Conservation (phyloP, 2,797 vertebrate genomes). For the Xiphophorus birchmanni region DNA sequence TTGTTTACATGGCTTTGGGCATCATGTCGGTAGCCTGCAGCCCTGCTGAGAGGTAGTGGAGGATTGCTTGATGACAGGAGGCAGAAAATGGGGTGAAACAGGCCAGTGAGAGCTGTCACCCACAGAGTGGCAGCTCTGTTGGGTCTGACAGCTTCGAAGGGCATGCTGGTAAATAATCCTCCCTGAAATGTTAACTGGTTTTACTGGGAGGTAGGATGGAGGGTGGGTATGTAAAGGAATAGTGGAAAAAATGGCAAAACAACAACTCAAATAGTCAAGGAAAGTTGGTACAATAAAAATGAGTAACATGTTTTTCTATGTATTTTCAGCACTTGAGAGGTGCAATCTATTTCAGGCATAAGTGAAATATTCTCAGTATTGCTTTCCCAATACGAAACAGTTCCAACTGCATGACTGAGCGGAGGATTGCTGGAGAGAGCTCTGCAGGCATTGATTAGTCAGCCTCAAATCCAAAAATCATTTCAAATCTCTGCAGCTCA, state of each 20-base stretch:
- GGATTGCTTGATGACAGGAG: constrained; percentile 39
- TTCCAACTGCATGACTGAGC: constrained; percentile 50
- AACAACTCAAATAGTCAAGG: not conserved
- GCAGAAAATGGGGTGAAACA: constrained; percentile 18
- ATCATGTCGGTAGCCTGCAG: not conserved
- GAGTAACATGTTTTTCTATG: not conserved
- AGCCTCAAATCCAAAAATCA: constrained; percentile 13
- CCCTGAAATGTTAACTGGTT: constrained; percentile 39
- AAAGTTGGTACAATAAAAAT: not conserved
- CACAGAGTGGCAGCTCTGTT: constrained; percentile 23
- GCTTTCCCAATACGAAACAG: constrained; percentile 46
- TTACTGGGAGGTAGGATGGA: constrained; percentile 5
- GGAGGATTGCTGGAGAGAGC: constrained; percentile 25
- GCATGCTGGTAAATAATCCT: constrained; percentile 47
- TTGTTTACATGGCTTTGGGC: constrained; percentile 19
- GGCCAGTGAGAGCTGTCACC: constrained; percentile 33
- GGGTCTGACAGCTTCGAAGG: constrained; percentile 32
- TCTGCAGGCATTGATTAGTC: constrained; percentile 33
- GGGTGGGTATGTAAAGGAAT: constrained; percentile 5
- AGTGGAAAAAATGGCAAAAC: not conserved
- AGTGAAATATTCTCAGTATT: constrained; percentile 28
- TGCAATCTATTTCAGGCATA: constrained; percentile 28
- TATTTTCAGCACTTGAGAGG: constrained; percentile 30
- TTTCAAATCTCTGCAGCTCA: constrained; percentile 6
- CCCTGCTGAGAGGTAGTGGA: constrained; percentile 1